Evolutionary conservation across 1,140 invertebrate species (phyloP), one percentile per base, ranked within the genome.

Genomic region (Oncopeltus fasciatus): DNA sequence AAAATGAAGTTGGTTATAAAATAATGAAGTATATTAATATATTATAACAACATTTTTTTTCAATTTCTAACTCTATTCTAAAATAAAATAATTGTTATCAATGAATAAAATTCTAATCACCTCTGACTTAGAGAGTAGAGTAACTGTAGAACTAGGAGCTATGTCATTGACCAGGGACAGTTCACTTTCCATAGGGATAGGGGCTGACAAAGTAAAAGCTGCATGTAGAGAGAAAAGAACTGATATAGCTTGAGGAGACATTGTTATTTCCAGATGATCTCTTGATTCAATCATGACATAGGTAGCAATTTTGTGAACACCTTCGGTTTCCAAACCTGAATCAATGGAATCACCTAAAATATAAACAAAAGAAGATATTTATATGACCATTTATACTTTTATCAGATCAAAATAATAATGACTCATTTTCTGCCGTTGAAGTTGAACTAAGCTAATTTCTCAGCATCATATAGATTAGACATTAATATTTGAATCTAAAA

Each of bases 231-330:
- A 80, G 47, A 80, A 78, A 4, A 87, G 67, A 1, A 82, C 77
- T 67, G 77, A 74, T 21, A 84, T 73, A 2, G 78, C 77, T 11
- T 77, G 75, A 2, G 79, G 82, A 1, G 85, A 86, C n/a, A 88
- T 59, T 2, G 85, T 87, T 3, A 89, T 67, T 67, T 86, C 82
- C 3, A 90, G 71, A 31, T 77, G 73, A 57, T 88, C 83, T 60
- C 81, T 78, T 1, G 83, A 79, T 64, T 86, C 81, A 8, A 90
- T 67, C 18, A 85, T 74, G 8, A 89, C 67, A 69, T 88, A 87
- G 0, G 79, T 80, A 20, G 85, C 84, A 31, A 76, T 72, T 59
- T 77, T 73, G 0, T 70, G 67, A 29, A 73, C 69, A 5, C 72
- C 73, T 20, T 79, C 77, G 1, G 75, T 72, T 43, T 77, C 76